Conservation (phyloP, 2,113 vertebrate genomes). For the Stegostoma tigrinum region DNA sequence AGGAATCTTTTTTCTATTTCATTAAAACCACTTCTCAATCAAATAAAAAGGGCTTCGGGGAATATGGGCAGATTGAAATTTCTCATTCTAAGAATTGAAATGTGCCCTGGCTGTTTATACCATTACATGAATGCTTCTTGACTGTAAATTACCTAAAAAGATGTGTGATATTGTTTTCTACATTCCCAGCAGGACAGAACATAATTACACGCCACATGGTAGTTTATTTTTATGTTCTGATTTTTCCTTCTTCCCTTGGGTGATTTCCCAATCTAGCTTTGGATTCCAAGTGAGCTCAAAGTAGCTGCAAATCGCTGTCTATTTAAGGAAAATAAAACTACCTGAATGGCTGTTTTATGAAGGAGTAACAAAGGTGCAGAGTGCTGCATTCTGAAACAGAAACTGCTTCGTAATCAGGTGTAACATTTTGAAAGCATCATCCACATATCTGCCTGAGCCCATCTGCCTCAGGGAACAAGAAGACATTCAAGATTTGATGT, state of each 20-base stretch:
- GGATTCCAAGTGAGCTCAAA: constrained; percentile 5
- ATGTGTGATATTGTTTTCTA: constrained; percentile 1
- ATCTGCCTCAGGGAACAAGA: constrained; percentile 16
- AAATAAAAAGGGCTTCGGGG: constrained; percentile 1
- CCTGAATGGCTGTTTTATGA: background rate
- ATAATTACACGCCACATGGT: constrained; percentile 7
- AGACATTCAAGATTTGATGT: background rate
- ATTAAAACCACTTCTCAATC: constrained; percentile 18
- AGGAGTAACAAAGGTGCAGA: background rate
- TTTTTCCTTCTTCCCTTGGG: background rate
- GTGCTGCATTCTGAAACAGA: background rate
- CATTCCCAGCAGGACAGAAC: background rate
- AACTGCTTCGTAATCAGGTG: background rate
- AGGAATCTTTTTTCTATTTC: background rate
- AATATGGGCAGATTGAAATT: background rate
- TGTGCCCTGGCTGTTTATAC: constrained; percentile 20
- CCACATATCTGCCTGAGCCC: background rate
- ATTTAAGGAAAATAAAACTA: background rate
- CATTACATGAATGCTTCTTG: constrained; percentile 12
- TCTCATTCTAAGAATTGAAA: background rate
- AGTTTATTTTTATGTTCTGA: constrained; percentile 14
- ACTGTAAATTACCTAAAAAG: constrained; percentile 18
- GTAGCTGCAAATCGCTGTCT: background rate
- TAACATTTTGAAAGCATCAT: constrained; percentile 1
- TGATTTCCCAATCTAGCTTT: constrained; percentile 22